These are phyloP conservation scores for Caranx ignobilis DNA, from an alignment of 2,113 vertebrate genomes.

Conservation along the genomic window DNA sequence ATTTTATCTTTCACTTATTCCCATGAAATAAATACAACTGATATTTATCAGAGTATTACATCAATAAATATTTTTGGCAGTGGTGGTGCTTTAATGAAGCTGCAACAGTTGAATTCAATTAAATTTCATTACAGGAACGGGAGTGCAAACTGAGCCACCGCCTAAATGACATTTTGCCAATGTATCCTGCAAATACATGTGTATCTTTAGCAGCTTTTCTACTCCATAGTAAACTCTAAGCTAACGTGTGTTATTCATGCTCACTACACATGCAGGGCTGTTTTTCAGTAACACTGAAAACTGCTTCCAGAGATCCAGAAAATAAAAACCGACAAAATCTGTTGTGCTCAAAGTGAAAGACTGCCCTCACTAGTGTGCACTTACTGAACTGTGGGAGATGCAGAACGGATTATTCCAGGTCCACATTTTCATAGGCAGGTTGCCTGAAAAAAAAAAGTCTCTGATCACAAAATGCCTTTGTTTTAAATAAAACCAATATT, in stretches of 20 bases:
- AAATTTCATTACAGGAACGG: neutral
- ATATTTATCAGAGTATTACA: too few relatives aligned
- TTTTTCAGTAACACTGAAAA: neutral
- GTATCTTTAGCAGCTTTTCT: neutral
- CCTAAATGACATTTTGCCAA: neutral
- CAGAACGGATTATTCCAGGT: neutral
- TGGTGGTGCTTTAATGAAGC: neutral
- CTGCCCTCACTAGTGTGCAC: neutral
- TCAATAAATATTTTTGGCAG: neutral
- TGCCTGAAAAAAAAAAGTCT: conserved; percentile 10
- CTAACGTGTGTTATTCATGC: neutral
- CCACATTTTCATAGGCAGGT: neutral
- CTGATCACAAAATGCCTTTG: conserved; percentile 22
- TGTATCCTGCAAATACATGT: neutral
- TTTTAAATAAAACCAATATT: conserved; percentile 9
- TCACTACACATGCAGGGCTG: neutral
- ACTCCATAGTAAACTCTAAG: neutral
- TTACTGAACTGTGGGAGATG: neutral
- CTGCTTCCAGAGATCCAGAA: neutral
- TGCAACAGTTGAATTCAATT: neutral
- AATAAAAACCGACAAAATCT: conserved; percentile 1
- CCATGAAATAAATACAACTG: too few relatives aligned
- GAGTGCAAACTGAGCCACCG: neutral
- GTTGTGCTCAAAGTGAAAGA: neutral
- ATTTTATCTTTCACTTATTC: too few relatives aligned